Percentiles rank a stretch among this genome's conserved stretches.
Evolutionary conservation across 1,140 invertebrate species (phyloP).

Genomic region (Listronotus bonariensis): DNA sequence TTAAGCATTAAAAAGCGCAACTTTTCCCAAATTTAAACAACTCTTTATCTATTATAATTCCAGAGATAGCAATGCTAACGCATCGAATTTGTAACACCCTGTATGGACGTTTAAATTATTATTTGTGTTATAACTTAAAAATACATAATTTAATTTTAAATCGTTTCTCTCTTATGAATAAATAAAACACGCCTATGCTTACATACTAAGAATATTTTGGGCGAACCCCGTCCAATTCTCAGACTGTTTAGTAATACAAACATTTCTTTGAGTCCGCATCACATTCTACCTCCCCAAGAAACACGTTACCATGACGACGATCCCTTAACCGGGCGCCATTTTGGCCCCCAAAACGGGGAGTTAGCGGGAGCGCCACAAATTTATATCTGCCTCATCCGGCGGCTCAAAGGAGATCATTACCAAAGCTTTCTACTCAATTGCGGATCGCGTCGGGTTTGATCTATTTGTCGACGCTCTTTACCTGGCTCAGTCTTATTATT

Average conservation of each 20-base stretch:
- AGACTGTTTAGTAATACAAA: slow-evolving; percentile 19
- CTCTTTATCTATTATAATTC: no score
- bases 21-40: no score
- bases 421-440: slow-evolving; percentile 59
- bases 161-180: no score
- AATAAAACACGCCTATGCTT: no score
- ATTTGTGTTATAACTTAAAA: no score
- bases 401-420: slow-evolving; percentile 58
- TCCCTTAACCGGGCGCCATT: slow-evolving; percentile 47
- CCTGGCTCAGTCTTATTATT: slow-evolving; percentile 47
- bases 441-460: slow-evolving; percentile 57
- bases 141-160: no score
- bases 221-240: slow-evolving; percentile 7
- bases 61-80: no score
- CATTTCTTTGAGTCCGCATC: slow-evolving; percentile 16
- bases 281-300: slow-evolving; percentile 46
- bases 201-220: slow-evolving; percentile 3
- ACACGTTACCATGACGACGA: slow-evolving; percentile 48
- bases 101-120: no score
- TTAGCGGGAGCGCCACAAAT: slow-evolving; percentile 57
- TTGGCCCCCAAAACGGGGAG: slow-evolving; percentile 46
- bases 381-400: slow-evolving; percentile 58
- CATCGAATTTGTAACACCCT: no score
- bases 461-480: slow-evolving; percentile 54
- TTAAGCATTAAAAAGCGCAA: no score